Evolutionary conservation across 2,113 vertebrate genomes (phyloP).

Genomic region (Albula glossodonta): DNA sequence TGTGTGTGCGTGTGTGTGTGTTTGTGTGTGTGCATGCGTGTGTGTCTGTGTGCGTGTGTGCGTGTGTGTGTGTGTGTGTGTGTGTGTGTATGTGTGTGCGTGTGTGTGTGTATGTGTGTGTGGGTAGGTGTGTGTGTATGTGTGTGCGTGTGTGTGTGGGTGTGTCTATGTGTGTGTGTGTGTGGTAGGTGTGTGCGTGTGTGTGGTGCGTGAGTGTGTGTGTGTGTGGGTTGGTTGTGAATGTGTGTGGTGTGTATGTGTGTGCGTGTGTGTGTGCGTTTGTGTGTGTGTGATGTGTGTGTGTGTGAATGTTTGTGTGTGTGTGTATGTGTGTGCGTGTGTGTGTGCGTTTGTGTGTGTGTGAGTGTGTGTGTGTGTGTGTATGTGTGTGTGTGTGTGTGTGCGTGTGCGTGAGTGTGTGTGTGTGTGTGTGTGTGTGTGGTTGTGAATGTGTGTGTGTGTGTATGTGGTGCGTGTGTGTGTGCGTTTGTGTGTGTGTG

Average conservation of each 20-base stretch:
- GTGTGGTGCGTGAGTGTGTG: neutral
- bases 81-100: no score
- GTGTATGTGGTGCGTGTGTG: neutral
- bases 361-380: neutral
- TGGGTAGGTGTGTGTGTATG: neutral
- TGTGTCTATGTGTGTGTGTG: neutral
- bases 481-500: neutral
- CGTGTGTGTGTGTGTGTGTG: no score
- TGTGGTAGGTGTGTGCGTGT: no score
- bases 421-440: no score
- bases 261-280: neutral
- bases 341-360: neutral
- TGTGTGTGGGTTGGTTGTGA: no score
- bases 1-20: neutral
- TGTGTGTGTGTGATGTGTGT: neutral
- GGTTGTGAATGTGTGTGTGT: no score
- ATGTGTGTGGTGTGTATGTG: neutral
- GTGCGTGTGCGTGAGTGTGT: no score
- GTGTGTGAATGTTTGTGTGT: neutral
- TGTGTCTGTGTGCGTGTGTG: no score
- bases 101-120: neutral
- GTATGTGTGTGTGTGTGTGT: neutral
- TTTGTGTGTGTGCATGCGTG: no score
- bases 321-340: neutral
- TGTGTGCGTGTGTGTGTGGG: neutral